phyloP scores from a whole-genome alignment of 2,888 invertebrate species.

The Physocephala rufipes region DNA sequence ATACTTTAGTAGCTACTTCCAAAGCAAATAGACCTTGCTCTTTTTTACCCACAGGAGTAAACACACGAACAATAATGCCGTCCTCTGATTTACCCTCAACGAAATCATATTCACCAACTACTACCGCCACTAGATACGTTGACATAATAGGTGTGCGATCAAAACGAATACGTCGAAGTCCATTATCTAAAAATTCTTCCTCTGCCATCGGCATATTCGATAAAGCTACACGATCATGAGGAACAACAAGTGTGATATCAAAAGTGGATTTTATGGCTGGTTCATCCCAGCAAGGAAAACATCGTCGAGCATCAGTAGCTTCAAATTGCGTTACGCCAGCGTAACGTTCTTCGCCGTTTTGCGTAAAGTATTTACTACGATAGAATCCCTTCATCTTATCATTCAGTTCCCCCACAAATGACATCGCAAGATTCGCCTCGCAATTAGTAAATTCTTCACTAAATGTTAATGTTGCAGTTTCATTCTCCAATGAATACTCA shows the following conservation, averaged over 20 bases:
- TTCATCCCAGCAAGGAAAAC: conserved; percentile 99
- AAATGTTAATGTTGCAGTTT: conserved; percentile 76
- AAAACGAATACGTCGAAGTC: conserved; percentile 72
- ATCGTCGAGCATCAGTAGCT: conserved; percentile 87
- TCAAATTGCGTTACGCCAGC: conserved; percentile 94
- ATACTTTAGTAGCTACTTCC: conserved; percentile 88
- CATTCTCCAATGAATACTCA: conserved; percentile 69
- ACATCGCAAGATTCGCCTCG: conserved; percentile 71
- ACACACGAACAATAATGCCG: conserved; percentile 83
- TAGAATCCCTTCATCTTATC: conserved; percentile 97
- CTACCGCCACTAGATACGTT: conserved; percentile 92
- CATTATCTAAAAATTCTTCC: conserved; percentile 65
- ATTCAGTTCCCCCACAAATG: conserved; percentile 86
- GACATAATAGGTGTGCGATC: conserved; percentile 93
- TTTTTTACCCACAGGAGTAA: conserved; percentile 88
- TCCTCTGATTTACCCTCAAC: conserved; percentile 86
- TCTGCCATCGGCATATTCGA: conserved; percentile 88
- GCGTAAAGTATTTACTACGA: conserved; percentile 83
- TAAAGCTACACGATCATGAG: conserved; percentile 82
- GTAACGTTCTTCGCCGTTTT: conserved; percentile 79
- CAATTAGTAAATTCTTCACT: conserved; percentile 70
- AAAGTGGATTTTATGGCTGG: conserved; percentile 96
- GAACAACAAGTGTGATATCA: conserved; percentile 85
- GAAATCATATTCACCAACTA: conserved; percentile 94
- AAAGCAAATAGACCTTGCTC: conserved; percentile 92